Evolutionary conservation across 2,797 vertebrate species (phyloP).

Genomic region (Botia almorhae): DNA sequence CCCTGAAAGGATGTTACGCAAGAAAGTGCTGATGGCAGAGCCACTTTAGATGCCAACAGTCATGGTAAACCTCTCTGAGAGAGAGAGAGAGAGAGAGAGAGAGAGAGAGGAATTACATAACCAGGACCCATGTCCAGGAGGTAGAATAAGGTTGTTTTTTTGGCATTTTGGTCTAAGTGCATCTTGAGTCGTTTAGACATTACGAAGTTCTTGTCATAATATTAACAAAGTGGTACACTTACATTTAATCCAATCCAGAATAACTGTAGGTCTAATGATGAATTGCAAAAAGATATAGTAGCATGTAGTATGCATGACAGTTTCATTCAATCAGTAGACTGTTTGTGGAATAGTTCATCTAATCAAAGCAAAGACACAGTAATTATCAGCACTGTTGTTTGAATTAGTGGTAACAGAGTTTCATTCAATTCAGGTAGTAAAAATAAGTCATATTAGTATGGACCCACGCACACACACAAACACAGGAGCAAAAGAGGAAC

Average conservation of each 20-base stretch:
- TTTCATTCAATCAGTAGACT: background rate
- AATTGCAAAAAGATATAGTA: no score
- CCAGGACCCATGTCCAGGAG: conserved; percentile 51
- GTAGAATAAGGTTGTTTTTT: conserved; percentile 55
- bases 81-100: conserved; percentile 11
- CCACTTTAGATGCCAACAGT: conserved; percentile 62
- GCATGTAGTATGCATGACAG: background rate
- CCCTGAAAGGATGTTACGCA: conserved; percentile 64
- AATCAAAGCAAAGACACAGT: conserved; percentile 4
- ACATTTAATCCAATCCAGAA: background rate
- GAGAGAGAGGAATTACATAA: conserved; percentile 29
- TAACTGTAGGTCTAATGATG: background rate
- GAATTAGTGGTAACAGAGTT: background rate
- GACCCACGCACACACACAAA: conserved; percentile 5
- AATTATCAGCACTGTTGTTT: background rate
- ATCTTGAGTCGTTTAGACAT: background rate
- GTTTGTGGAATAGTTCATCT: background rate
- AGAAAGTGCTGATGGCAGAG: conserved; percentile 67
- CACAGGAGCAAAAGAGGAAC: background rate
- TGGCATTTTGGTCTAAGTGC: background rate
- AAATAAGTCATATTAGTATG: background rate
- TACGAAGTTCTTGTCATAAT: background rate
- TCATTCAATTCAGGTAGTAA: conserved; percentile 8
- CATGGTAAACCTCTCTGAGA: conserved; percentile 5
- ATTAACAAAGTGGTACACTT: conserved; percentile 9